phyloP scores from a whole-genome alignment of 2,888 invertebrate genomes.

The Ennomos erosarius region DNA sequence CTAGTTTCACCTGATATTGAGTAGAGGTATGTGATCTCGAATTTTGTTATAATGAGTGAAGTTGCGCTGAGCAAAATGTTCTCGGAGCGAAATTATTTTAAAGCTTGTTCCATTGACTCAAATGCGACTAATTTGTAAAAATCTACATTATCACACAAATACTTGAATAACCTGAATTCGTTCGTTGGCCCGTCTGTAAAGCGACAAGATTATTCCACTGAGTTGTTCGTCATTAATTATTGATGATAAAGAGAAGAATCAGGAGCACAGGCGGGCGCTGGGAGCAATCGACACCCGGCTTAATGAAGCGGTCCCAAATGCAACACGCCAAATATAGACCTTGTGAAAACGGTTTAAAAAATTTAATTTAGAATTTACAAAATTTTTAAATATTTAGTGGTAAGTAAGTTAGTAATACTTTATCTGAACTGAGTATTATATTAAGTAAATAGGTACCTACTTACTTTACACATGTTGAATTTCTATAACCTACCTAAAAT shows the following conservation, averaged over 20 bases:
- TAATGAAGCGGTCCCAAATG: constrained; percentile 66
- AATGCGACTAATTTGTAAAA: constrained; percentile 40
- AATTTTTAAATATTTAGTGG: constrained; percentile 21
- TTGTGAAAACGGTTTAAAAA: constrained; percentile 47
- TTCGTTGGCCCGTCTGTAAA: constrained; percentile 31
- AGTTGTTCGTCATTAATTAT: constrained; percentile 63
- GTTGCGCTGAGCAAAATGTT: no score
- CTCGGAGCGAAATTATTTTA: no score
- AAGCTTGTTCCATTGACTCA: no score
- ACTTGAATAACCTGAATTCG: constrained; percentile 39
- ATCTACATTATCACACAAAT: constrained; percentile 40
- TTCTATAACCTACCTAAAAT: no score
- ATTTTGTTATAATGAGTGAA: no score
- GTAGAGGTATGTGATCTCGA: no score
- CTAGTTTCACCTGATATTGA: no score
- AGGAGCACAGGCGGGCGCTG: constrained; percentile 43
- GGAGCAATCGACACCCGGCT: constrained; percentile 67
- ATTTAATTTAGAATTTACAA: constrained; percentile 46
- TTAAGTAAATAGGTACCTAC: no score
- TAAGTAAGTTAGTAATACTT: neutral
- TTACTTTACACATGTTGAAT: no score
- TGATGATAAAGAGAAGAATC: constrained; percentile 59
- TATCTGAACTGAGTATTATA: no score
- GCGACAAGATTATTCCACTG: constrained; percentile 46
- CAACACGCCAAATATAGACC: constrained; percentile 56